phyloP scores from a whole-genome alignment of 2,113 vertebrate species.

The Myodes glareolus region DNA sequence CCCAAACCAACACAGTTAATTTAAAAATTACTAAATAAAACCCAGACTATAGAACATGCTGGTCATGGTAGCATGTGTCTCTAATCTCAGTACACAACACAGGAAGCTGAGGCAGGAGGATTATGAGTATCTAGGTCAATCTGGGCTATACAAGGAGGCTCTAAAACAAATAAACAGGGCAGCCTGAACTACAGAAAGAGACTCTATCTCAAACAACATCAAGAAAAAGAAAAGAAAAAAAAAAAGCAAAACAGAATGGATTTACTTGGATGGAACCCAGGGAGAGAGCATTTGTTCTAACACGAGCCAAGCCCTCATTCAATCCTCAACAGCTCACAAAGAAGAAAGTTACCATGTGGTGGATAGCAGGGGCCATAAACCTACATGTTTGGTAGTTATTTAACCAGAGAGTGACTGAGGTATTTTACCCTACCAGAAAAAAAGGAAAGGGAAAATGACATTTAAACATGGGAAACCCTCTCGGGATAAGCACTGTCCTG shows the following conservation, averaged over 20 bases:
- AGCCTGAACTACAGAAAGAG: neutral
- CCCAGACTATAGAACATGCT: neutral
- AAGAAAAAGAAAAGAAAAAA: neutral
- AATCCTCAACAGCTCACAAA: neutral
- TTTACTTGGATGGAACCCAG: neutral
- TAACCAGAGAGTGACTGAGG: neutral
- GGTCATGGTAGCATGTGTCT: neutral
- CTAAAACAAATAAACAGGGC: neutral
- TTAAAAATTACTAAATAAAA: neutral
- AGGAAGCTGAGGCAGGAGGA: neutral
- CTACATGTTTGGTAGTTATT: constrained; percentile 33
- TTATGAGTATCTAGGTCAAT: neutral
- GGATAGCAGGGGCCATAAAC: neutral
- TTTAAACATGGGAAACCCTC: neutral
- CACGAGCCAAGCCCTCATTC: neutral
- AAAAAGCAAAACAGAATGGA: neutral
- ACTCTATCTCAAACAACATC: neutral
- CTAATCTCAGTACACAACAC: neutral
- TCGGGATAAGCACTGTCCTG: neutral
- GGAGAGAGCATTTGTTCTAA: neutral
- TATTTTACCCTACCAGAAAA: neutral
- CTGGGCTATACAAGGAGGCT: neutral
- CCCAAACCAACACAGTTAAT: neutral
- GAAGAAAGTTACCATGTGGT: neutral
- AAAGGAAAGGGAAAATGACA: constrained; percentile 21